A percentile compares a stretch with the other conserved stretches of the same genome.
Evolutionary conservation across 2,888 invertebrate species (phyloP).

Genomic region (Chymomyza amoena): DNA sequence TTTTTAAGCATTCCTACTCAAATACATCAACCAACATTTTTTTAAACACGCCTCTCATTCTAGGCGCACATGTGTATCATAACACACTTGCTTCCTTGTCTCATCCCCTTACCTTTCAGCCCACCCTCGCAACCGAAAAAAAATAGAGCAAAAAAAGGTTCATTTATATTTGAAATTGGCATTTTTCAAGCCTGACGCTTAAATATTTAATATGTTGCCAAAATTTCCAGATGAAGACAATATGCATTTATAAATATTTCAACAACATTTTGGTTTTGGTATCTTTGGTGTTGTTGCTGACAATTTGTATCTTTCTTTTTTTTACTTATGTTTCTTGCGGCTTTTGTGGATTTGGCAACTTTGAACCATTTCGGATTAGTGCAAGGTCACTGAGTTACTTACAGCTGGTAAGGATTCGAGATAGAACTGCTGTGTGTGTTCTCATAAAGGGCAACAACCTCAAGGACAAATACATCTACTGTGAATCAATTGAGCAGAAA

Average conservation of each 20-base stretch:
- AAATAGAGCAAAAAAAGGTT: slow-evolving; percentile 1
- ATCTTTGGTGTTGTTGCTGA: background rate
- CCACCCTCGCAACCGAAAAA: too few relatives aligned
- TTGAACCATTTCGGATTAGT: background rate
- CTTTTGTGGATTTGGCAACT: background rate
- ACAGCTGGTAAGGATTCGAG: too few relatives aligned
- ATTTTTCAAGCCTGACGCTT: slow-evolving; percentile 47
- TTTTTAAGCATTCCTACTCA: too few relatives aligned
- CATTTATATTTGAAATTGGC: slow-evolving; percentile 43
- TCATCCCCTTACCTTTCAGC: too few relatives aligned
- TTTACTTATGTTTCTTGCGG: background rate
- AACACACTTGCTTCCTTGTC: too few relatives aligned
- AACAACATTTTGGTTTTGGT: too few relatives aligned
- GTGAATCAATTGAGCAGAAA: slow-evolving; percentile 33
- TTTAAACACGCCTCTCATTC: too few relatives aligned
- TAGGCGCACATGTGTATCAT: too few relatives aligned
- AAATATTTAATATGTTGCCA: slow-evolving; percentile 57
- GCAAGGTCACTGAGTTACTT: background rate
- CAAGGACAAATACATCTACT: too few relatives aligned
- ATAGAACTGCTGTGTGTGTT: too few relatives aligned
- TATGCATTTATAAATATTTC: background rate
- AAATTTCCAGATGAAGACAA: slow-evolving; percentile 35
- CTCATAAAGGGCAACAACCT: too few relatives aligned
- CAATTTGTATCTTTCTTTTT: background rate
- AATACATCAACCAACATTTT: too few relatives aligned